These are phyloP conservation scores for Heloderma charlesbogerti DNA, from an alignment of 2,113 vertebrate genomes.

Conservation along the genomic window DNA sequence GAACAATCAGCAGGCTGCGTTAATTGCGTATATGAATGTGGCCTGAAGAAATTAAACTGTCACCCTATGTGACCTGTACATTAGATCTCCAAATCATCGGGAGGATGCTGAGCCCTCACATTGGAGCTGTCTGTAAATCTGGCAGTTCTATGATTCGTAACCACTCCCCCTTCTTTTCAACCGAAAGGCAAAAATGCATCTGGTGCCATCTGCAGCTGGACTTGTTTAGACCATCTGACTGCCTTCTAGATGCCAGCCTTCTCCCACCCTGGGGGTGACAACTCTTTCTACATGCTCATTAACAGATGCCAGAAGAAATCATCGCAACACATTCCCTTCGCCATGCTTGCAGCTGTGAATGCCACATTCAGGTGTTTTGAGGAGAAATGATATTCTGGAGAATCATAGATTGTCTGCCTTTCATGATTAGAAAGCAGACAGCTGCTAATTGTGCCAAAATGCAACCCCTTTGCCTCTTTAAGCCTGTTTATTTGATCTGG, in stretches of 20 bases:
- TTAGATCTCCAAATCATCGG: slow-evolving; percentile 10
- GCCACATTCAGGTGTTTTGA: slow-evolving; percentile 61
- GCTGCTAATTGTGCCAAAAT: slow-evolving; percentile 9
- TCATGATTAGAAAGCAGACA: slow-evolving; percentile 33
- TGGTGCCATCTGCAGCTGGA: slow-evolving; percentile 63
- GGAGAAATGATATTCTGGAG: slow-evolving; percentile 60
- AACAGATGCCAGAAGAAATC: slow-evolving; percentile 64
- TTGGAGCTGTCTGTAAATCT: slow-evolving; percentile 58
- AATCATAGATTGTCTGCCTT: slow-evolving; percentile 60
- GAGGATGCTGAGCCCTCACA: slow-evolving; percentile 45
- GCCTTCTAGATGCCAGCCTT: slow-evolving; percentile 57
- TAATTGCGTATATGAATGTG: slow-evolving; percentile 31
- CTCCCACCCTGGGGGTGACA: slow-evolving; percentile 50
- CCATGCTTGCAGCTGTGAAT: slow-evolving; percentile 67
- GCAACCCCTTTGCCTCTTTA: background rate
- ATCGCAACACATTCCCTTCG: slow-evolving; percentile 49
- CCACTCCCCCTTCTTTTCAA: slow-evolving; percentile 25
- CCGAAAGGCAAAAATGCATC: slow-evolving; percentile 59
- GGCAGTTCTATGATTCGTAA: slow-evolving; percentile 46
- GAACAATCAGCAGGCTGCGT: background rate
- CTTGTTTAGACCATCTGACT: slow-evolving; percentile 63
- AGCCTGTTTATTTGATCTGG: background rate
- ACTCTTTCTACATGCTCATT: slow-evolving; percentile 61
- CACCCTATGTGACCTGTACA: slow-evolving; percentile 28
- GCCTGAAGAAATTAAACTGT: slow-evolving; percentile 31